Evolutionary conservation across 1,140 invertebrate species (phyloP), one percentile per base, ranked within the genome.

Genomic region (Coptotermes formosanus): DNA sequence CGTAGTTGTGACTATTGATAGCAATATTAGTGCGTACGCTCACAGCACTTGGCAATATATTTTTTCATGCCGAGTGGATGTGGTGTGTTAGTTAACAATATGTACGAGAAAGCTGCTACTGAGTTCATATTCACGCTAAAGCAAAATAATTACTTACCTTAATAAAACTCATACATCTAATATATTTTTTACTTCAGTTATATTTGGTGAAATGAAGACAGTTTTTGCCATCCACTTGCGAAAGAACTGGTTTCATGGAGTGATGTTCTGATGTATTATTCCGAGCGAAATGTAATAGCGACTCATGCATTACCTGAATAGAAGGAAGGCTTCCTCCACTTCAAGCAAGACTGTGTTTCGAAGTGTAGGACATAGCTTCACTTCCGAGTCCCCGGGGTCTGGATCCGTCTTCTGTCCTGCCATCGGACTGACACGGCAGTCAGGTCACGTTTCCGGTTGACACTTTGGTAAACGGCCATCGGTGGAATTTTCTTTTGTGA

Each of bases 381-480:
- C 64, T 14, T 75, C 64, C 64, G 25, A 75, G 64, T 9, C 64
- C n/a, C 64, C n/a, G n/a, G 64, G 30, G 25, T 11, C 64, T 30
- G 64, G 14, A 19, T 7, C 6, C 55, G 14, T 14, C n/a, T 25
- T 8, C 14, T 21, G 52, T 21, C 52, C 4, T 55, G 19, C 52
- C 14, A 19, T 55, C 52, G 52, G 19, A 55, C 64, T 75, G 64
- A 75, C 64, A 75, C n/a, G 7, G 7, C 3, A 75, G 64, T 75
- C 64, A 75, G 64, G 64, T 75, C 64, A 75, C 64, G 64, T 75
- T 9, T 30, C 25, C 25, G 30, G 64, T 75, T 75, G 64, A 75
- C 64, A 75, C 64, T 75, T 75, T 75, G 64, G 64, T 75, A 75
- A 75, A 75, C 64, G 64, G 64, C 64, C 9, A 16, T 75, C n/a